Percentiles rank a stretch among this genome's conserved stretches.
phyloP scores from a whole-genome alignment of 2,113 vertebrate genomes.

The Lophochroa leadbeateri region DNA sequence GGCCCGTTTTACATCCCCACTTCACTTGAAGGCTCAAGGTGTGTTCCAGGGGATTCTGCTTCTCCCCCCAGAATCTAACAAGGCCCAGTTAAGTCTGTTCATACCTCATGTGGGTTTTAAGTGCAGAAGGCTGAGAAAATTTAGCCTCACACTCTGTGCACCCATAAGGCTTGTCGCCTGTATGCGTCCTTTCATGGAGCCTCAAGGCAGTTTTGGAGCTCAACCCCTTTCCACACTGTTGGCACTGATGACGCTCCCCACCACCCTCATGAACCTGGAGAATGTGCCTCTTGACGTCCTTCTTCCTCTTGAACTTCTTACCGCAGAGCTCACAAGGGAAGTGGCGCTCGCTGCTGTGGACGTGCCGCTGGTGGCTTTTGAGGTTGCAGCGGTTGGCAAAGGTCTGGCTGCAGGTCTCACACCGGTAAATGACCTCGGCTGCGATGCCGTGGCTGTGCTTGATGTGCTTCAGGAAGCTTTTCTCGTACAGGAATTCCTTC shows the following conservation, averaged over 20 bases:
- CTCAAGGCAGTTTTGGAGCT: slow-evolving; percentile 92
- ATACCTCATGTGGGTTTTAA: slow-evolving; percentile 96
- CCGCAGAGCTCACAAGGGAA: slow-evolving; percentile 88
- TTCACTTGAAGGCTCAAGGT: neutral
- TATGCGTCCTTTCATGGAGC: slow-evolving; percentile 92
- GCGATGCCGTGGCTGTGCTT: slow-evolving; percentile 84
- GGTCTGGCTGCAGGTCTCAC: slow-evolving; percentile 89
- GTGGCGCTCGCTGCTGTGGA: slow-evolving; percentile 91
- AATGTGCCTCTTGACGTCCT: slow-evolving; percentile 92
- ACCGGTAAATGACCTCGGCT: slow-evolving; percentile 83
- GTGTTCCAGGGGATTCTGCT: neutral
- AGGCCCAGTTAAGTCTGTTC: slow-evolving; percentile 36
- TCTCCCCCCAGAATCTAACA: slow-evolving; percentile 39
- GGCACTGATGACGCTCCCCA: slow-evolving; percentile 83
- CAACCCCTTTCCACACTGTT: slow-evolving; percentile 89
- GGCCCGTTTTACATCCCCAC: neutral
- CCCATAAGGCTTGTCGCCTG: slow-evolving; percentile 87
- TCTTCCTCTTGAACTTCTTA: slow-evolving; percentile 97
- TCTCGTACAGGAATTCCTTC: slow-evolving; percentile 78
- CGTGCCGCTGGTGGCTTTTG: slow-evolving; percentile 92
- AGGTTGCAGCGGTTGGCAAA: slow-evolving; percentile 97
- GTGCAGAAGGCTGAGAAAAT: slow-evolving; percentile 95
- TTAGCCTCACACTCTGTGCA: slow-evolving; percentile 87
- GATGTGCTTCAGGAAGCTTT: slow-evolving; percentile 80
- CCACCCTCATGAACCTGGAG: slow-evolving; percentile 94